Evolutionary conservation across 2,888 invertebrate genomes (phyloP).

Genomic region (Aelia acuminata): DNA sequence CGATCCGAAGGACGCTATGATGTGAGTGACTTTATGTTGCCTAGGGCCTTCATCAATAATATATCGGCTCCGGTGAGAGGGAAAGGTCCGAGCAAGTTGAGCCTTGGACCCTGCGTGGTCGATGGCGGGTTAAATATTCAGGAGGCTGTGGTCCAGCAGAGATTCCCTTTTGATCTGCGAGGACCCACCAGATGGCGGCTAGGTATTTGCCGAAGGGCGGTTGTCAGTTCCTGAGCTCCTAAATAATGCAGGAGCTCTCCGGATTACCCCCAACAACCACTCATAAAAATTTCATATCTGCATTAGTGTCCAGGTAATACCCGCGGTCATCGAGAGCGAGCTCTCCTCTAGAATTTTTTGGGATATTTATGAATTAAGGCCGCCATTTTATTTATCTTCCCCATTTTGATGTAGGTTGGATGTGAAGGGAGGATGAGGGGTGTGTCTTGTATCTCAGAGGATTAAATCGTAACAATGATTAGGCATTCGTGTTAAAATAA

Average conservation of each 20-base stretch:
- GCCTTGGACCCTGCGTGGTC: background rate
- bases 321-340: slow-evolving; percentile 14
- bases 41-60: background rate
- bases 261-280: slow-evolving; percentile 20
- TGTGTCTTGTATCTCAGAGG: too few relatives aligned
- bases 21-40: background rate
- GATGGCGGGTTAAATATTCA: slow-evolving; percentile 25
- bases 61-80: slow-evolving; percentile 1
- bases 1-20: background rate
- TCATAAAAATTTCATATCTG: slow-evolving; percentile 37
- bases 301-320: slow-evolving; percentile 26
- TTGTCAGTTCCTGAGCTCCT: background rate
- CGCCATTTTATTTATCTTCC: background rate
- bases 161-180: slow-evolving; percentile 39
- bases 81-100: background rate
- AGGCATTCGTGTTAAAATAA: too few relatives aligned
- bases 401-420: background rate
- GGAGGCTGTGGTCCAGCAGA: background rate
- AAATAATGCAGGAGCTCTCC: slow-evolving; percentile 24
- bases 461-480: too few relatives aligned
- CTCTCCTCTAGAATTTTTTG: background rate
- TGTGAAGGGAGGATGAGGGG: too few relatives aligned
- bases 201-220: slow-evolving; percentile 2
- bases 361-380: background rate
- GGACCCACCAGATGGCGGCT: background rate